These are phyloP conservation scores for Stenopsyche tienmushanensis DNA, from an alignment of 1,140 invertebrate genomes.

Conservation along the genomic window DNA sequence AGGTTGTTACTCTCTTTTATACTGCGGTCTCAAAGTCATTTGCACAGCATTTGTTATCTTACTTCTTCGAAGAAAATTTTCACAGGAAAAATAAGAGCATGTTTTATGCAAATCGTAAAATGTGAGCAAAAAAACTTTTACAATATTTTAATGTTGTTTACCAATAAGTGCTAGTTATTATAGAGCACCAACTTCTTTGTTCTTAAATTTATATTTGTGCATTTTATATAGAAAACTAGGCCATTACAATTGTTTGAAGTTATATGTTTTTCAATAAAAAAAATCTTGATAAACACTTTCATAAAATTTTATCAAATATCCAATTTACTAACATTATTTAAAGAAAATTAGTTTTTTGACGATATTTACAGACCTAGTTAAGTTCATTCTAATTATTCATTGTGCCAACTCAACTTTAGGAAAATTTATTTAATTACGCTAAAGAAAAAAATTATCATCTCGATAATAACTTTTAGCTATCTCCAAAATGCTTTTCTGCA, in stretches of 20 bases:
- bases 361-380: too few species aligned
- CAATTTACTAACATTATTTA: too few species aligned
- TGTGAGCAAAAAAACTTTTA: background rate
- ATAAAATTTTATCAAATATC: too few species aligned
- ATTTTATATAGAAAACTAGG: too few species aligned
- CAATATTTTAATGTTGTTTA: too few species aligned
- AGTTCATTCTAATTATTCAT: background rate
- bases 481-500: constrained; percentile 1
- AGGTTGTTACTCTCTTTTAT: constrained; percentile 8
- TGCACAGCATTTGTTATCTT: constrained; percentile 21
- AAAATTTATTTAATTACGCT: constrained; percentile 16
- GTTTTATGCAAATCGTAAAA: background rate
- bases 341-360: too few species aligned
- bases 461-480: constrained; percentile 20
- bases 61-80: background rate
- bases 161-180: too few species aligned
- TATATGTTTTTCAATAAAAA: too few species aligned
- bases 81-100: background rate
- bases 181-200: too few species aligned
- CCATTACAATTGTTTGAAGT: too few species aligned
- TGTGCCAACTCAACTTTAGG: background rate
- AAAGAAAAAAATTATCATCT: constrained; percentile 5
- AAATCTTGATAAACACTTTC: too few species aligned
- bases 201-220: too few species aligned
- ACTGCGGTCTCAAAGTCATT: constrained; percentile 14